Percentiles rank a stretch among this genome's conserved stretches.
phyloP scores from a whole-genome alignment of 2,888 invertebrate species.

The Isoperla grammatica region DNA sequence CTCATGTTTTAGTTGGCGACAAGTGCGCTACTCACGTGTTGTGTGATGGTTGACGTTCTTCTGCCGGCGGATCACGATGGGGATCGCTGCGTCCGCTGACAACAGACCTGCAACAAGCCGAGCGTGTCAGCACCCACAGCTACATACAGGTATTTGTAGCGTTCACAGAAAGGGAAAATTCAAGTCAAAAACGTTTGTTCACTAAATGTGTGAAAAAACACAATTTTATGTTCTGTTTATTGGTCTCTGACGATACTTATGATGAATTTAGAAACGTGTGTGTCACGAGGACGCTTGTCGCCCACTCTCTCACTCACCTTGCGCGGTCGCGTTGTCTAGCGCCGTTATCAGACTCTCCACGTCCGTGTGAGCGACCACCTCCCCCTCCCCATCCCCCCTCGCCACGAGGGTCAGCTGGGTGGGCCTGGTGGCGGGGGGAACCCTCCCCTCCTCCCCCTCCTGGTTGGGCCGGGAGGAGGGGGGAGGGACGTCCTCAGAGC shows the following conservation, averaged over 20 bases:
- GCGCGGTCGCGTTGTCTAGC: neutral
- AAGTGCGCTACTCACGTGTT: conserved; percentile 40
- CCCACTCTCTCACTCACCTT: neutral
- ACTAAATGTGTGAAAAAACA: too few relatives aligned
- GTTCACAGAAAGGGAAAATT: too few relatives aligned
- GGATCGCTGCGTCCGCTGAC: conserved; percentile 33
- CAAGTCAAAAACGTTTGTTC: too few relatives aligned
- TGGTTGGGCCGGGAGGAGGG: neutral
- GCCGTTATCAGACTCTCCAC: neutral
- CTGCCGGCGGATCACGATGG: conserved; percentile 41
- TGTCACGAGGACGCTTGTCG: too few relatives aligned
- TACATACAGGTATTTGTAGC: too few relatives aligned
- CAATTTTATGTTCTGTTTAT: too few relatives aligned
- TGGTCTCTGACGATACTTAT: too few relatives aligned
- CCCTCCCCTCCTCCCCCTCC: neutral
- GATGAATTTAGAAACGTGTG: too few relatives aligned
- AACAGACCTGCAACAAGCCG: conserved; percentile 34
- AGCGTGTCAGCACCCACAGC: neutral
- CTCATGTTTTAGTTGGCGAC: too few relatives aligned
- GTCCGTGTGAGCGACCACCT: neutral
- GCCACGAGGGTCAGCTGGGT: neutral
- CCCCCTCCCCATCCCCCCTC: neutral
- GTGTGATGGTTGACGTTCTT: conserved; percentile 37
- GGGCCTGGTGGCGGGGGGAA: too few relatives aligned
- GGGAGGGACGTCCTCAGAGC: conserved; percentile 18